These are phyloP conservation scores for Stichodactyla helianthus DNA, from an alignment of 64 coral and sea anemone genomes.

Conservation along the genomic window DNA sequence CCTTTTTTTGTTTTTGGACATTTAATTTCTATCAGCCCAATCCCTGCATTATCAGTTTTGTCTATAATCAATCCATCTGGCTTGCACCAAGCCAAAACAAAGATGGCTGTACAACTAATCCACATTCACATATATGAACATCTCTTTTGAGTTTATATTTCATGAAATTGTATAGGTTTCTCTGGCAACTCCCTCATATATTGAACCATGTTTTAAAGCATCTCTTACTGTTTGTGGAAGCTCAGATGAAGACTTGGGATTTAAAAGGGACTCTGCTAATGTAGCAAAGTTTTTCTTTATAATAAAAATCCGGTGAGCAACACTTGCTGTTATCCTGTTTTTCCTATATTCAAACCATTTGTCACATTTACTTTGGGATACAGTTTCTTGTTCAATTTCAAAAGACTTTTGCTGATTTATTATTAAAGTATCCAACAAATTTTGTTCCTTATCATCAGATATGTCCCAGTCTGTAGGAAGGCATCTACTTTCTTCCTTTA, in stretches of 20 bases:
- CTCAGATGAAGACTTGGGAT: slow-evolving; percentile 36
- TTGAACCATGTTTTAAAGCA: slow-evolving; percentile 43
- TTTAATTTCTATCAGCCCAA: slow-evolving; percentile 52
- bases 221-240: slow-evolving; percentile 26
- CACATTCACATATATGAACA: slow-evolving; percentile 23
- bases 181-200: slow-evolving; percentile 45
- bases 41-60: background rate
- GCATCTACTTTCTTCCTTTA: slow-evolving; percentile 28
- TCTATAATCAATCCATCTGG: slow-evolving; percentile 22
- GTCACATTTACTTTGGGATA: too few relatives aligned
- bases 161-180: slow-evolving; percentile 41
- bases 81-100: slow-evolving; percentile 52
- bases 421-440: too few relatives aligned
- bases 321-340: slow-evolving; percentile 20
- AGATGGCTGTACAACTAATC: slow-evolving; percentile 29
- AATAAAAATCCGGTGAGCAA: background rate
- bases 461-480: slow-evolving; percentile 37
- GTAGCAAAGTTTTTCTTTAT: slow-evolving; percentile 11
- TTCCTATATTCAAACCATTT: background rate
- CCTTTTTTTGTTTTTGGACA: slow-evolving; percentile 44
- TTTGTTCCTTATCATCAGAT: slow-evolving; percentile 30
- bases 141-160: slow-evolving; percentile 26
- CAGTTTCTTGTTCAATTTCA: slow-evolving; percentile 45
- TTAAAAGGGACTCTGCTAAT: slow-evolving; percentile 1
- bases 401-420: background rate